Conservation (phyloP, 2,797 vertebrate species). For the Takifugu ocellatus region DNA sequence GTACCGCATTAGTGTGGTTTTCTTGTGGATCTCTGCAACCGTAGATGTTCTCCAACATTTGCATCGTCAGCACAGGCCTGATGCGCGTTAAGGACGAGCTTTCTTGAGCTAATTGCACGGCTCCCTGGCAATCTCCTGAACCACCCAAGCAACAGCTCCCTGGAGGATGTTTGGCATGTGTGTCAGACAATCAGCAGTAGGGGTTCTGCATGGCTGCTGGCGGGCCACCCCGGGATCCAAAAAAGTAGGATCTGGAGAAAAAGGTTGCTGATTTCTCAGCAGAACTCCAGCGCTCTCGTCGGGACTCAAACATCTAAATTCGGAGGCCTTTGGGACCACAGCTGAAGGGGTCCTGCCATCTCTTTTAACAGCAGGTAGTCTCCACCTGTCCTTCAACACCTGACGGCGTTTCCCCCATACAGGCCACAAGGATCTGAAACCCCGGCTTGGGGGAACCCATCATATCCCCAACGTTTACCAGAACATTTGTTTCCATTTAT, state of each 20-base stretch:
- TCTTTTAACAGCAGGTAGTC: slow-evolving; percentile 77
- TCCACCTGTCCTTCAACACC: slow-evolving; percentile 55
- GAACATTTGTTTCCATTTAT: slow-evolving; percentile 20
- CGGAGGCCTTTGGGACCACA: slow-evolving; percentile 46
- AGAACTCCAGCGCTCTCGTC: slow-evolving; percentile 49
- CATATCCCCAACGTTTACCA: slow-evolving; percentile 30
- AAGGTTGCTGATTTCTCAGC: slow-evolving; percentile 68
- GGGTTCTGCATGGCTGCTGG: slow-evolving; percentile 46
- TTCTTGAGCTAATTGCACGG: slow-evolving; percentile 62
- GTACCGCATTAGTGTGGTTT: background rate
- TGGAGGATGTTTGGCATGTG: slow-evolving; percentile 47
- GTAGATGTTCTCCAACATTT: slow-evolving; percentile 27
- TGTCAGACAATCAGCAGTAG: slow-evolving; percentile 52
- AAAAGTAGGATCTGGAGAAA: slow-evolving; percentile 71
- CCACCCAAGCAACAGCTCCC: slow-evolving; percentile 67
- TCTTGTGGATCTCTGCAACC: slow-evolving; percentile 15
- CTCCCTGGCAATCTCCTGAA: slow-evolving; percentile 58
- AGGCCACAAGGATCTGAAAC: slow-evolving; percentile 48
- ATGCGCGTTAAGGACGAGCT: slow-evolving; percentile 55
- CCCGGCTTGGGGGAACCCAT: slow-evolving; percentile 62
- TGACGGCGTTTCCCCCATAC: slow-evolving; percentile 65
- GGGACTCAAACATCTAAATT: slow-evolving; percentile 69
- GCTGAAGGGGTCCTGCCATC: slow-evolving; percentile 61
- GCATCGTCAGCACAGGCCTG: slow-evolving; percentile 34
- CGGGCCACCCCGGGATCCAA: slow-evolving; percentile 64